Base-by-base conservation (phyloP, 2,113 vertebrate genomes). In the Capreolus pygargus region DNA sequence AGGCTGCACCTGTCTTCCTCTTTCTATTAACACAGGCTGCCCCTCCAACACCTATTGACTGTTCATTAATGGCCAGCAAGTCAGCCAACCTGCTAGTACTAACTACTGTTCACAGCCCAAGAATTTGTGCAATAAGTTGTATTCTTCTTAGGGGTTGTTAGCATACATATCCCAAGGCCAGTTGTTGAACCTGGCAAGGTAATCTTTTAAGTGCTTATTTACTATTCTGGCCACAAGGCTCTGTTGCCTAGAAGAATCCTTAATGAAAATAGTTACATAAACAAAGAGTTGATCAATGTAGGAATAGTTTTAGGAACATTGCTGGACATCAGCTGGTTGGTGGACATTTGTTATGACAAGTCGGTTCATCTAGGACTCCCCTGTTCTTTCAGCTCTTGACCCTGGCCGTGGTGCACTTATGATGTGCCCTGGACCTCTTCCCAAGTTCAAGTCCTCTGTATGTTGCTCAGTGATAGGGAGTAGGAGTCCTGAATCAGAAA, bases 241-340 rank as follows among this genome's bases (percentile, higher is more conserved):
- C 76, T 61, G 45, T 81, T 87, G 54, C 58, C 87, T 60, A 89
- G 91, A 92, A 90, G 87, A 95, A 58, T 50, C 52, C 94, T 92
- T 60, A n/a, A 50, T 54, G 55, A 86, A 54, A 98, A 67, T 17
- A 64, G 52, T 47, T 54, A 93, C 58, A 28, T 50, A 54, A 95
- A 95, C 13, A 93, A 86, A 58, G 23, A 81, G 52, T 50, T 58
- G 50, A 39, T 85, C 45, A 58, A 43, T 7, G 0, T 2, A 28
- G 47, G 14, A 70, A 7, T 1, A 3, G 45, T 64, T 39, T 92
- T 57, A 83, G 74, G 60, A 95, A 25, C 3, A 3, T 2, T 8
- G 52, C 88, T 6, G 2, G 58, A 47, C 47, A 5, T 39, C n/a
- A 23, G 36, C 45, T 78, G n/a, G 19, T 33, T 78, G 78, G 85